phyloP scores from a whole-genome alignment of 2,113 vertebrate genomes.

The Protomyctophum bolini region DNA sequence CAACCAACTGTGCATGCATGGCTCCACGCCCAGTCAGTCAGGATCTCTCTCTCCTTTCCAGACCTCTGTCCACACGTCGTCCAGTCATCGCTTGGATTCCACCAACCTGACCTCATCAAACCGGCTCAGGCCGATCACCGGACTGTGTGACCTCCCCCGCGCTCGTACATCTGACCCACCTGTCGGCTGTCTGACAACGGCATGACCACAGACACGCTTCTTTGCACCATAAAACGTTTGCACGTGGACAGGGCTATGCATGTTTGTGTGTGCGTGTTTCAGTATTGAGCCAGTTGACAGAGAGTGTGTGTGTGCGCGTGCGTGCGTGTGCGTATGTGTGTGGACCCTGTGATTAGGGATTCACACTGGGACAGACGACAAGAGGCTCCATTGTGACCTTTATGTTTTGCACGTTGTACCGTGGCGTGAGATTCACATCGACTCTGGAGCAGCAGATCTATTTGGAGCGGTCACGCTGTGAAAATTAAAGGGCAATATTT shows the following conservation, averaged over 20 bases:
- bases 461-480: constrained; percentile 8
- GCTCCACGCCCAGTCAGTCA: no score
- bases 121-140: no score
- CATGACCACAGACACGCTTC: background rate
- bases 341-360: no score
- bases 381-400: constrained; percentile 17
- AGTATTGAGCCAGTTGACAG: no score
- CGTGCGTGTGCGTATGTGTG: no score
- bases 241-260: no score
- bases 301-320: no score
- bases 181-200: background rate
- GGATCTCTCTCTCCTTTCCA: background rate
- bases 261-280: no score
- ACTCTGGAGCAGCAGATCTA: constrained; percentile 15
- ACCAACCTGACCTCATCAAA: constrained; percentile 2
- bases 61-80: background rate
- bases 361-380: no score
- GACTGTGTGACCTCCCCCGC: background rate
- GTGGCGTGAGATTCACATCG: background rate
- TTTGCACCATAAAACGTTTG: background rate
- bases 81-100: background rate
- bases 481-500: background rate
- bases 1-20: no score
- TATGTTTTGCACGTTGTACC: background rate
- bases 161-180: background rate